Percentiles rank a stretch among this genome's conserved stretches.
Evolutionary conservation across 2,797 vertebrate genomes (phyloP).

Genomic region (Phaenicophaeus curvirostris): DNA sequence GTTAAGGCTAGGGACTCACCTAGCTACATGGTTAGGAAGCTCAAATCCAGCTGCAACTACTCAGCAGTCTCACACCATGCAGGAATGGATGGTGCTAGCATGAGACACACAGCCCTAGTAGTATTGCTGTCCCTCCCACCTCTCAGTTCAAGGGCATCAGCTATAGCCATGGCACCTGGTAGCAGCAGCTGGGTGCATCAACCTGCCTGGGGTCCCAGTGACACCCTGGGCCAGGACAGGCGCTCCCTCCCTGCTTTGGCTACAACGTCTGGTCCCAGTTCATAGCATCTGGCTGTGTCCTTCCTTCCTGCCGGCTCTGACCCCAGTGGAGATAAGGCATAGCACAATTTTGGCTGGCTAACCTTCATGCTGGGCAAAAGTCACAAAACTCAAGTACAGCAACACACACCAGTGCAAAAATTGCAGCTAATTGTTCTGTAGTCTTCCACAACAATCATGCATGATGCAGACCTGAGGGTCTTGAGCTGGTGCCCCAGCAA

Average conservation of each 20-base stretch:
- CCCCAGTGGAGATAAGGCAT: neutral
- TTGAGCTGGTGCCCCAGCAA: neutral
- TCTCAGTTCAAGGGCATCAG: neutral
- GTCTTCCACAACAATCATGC: neutral
- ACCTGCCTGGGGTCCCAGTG: neutral
- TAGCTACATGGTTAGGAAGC: neutral
- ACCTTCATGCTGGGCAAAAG: neutral
- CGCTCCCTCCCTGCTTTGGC: neutral
- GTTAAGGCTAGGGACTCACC: neutral
- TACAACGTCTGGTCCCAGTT: neutral
- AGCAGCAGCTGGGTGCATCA: neutral
- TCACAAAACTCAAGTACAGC: fast-evolving
- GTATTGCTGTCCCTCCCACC: neutral
- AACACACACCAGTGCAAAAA: neutral
- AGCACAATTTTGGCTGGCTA: neutral
- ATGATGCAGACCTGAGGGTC: neutral
- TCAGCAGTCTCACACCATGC: neutral
- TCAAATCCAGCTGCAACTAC: neutral
- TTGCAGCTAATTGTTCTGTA: neutral
- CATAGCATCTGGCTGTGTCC: neutral
- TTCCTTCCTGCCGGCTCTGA: neutral
- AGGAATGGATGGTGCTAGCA: neutral
- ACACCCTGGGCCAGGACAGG: neutral
- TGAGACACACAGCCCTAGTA: neutral
- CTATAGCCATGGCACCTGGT: neutral